Evolutionary conservation across 2,888 invertebrate genomes (phyloP), one percentile per base, ranked within the genome.

Genomic region (Dolichomitus sp.): DNA sequence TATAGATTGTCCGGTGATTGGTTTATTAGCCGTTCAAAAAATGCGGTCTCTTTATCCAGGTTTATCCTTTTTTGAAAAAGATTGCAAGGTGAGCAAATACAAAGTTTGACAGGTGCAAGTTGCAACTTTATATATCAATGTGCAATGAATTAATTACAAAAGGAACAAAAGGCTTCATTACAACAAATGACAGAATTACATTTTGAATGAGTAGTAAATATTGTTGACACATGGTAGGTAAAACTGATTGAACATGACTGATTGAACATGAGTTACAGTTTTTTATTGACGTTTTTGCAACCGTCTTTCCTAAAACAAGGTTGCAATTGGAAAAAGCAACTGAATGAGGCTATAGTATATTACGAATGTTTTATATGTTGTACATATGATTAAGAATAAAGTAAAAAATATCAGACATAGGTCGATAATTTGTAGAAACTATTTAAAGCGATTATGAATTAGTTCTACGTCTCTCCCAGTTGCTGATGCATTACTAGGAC

Each of bases 1-100:
- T 92, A 92, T 92, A 90, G 89, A 91, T 91, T 89, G 88, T 84
- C 84, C 80, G 87, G 89, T 92, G 91, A 92, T 92, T 92, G 91
- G 91, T 90, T 91, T 89, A 88, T 91, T 90, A 90, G 88, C 83
- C 88, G 86, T 89, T 89, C 87, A 89, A 91, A 90, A 91, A 89
- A 86, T 89, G 87, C n/a, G 78, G 74, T 81, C 86, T 87, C 84
- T 80, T 85, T 81, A 75, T 80, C n/a, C n/a, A 37, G 37, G 1
- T 9, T 7, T 37, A 12, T 42, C 7, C 42, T 3, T 42, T 12
- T 42, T 12, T 12, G 1, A 37, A 37, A 37, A 37, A 11, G 4
- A 4, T 6, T 37, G 4, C 4, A 37, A 37, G 4, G 7, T 45
- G 17, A n/a, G 42, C 23, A 2, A 23, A 23, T 1, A 23, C 23